phyloP scores from a whole-genome alignment of 2,888 invertebrate species.

The Drosophila melanosoma region DNA sequence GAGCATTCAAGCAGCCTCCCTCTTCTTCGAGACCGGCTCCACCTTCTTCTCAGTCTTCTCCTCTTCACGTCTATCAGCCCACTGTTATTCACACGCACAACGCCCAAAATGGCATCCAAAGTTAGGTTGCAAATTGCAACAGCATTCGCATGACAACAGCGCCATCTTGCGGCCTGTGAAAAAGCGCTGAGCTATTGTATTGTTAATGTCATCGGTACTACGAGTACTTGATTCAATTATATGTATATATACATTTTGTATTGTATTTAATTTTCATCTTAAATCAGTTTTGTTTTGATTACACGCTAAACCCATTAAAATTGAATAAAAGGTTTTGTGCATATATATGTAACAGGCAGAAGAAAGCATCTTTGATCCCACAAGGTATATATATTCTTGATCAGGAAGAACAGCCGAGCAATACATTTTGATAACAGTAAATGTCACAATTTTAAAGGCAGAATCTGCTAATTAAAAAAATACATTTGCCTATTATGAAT shows the following conservation, averaged over 20 bases:
- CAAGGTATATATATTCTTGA: too few species aligned
- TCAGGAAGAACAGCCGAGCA: too few species aligned
- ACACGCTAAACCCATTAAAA: background rate
- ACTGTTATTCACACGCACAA: slow-evolving; percentile 62
- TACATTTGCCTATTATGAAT: too few species aligned
- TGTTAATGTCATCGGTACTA: slow-evolving; percentile 30
- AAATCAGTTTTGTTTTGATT: slow-evolving; percentile 20
- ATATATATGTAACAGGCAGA: too few species aligned
- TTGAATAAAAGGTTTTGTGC: too few species aligned
- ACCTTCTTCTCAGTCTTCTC: background rate
- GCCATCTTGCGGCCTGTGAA: slow-evolving; percentile 55
- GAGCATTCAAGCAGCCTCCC: slow-evolving; percentile 24
- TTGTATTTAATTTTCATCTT: slow-evolving; percentile 33
- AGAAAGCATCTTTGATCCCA: too few species aligned
- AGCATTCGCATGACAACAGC: slow-evolving; percentile 55
- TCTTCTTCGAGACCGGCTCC: background rate
- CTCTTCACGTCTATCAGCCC: background rate
- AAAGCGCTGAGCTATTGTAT: slow-evolving; percentile 35
- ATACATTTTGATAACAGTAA: too few species aligned
- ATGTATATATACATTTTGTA: background rate
- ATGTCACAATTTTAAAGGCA: too few species aligned
- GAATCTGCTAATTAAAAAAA: too few species aligned
- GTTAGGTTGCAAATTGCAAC: slow-evolving; percentile 35
- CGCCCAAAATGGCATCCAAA: slow-evolving; percentile 56
- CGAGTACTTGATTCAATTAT: slow-evolving; percentile 8